Percentiles rank a stretch among this genome's conserved stretches.
Evolutionary conservation across 2,797 vertebrate species (phyloP).

Genomic region (Liparis tanakae): DNA sequence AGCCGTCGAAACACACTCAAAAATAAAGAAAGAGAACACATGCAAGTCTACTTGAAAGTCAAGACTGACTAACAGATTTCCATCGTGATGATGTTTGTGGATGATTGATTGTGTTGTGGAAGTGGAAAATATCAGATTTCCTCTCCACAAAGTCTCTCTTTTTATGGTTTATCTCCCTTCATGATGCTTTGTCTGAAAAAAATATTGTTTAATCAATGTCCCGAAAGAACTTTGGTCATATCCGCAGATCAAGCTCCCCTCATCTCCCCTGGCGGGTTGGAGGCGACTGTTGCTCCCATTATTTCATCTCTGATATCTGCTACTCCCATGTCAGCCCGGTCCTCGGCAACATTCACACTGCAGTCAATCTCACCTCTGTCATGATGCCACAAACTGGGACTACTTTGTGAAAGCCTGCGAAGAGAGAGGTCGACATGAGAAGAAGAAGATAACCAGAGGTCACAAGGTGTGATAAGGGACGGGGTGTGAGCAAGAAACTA

Average conservation of each 20-base stretch:
- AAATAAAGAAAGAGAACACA: slow-evolving; percentile 25
- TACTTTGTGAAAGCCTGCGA: slow-evolving; percentile 23
- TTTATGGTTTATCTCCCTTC: slow-evolving; percentile 47
- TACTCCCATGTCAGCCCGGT: slow-evolving; percentile 41
- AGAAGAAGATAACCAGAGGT: slow-evolving; percentile 34
- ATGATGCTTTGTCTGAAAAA: slow-evolving; percentile 33
- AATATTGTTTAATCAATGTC: slow-evolving; percentile 76
- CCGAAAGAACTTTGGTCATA: slow-evolving; percentile 58
- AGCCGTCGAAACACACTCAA: slow-evolving; percentile 34
- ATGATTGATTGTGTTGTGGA: slow-evolving; percentile 16
- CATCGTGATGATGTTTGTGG: slow-evolving; percentile 21
- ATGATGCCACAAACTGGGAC: slow-evolving; percentile 2
- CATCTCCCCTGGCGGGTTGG: slow-evolving; percentile 55
- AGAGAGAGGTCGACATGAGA: slow-evolving; percentile 36
- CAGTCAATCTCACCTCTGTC: slow-evolving; percentile 33
- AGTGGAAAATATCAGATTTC: slow-evolving; percentile 50
- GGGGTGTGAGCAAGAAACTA: slow-evolving; percentile 20
- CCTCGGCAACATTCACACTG: slow-evolving; percentile 22
- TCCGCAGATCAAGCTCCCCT: slow-evolving; percentile 65
- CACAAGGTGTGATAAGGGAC: slow-evolving; percentile 37
- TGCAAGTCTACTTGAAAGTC: slow-evolving; percentile 43
- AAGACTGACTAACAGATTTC: slow-evolving; percentile 46
- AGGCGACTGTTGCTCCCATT: slow-evolving; percentile 63
- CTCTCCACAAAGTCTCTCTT: slow-evolving; percentile 14
- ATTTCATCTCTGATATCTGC: slow-evolving; percentile 59